These are phyloP conservation scores for Sebastes goodei DNA, from an alignment of 2,797 vertebrate genomes.

Conservation along the genomic window DNA sequence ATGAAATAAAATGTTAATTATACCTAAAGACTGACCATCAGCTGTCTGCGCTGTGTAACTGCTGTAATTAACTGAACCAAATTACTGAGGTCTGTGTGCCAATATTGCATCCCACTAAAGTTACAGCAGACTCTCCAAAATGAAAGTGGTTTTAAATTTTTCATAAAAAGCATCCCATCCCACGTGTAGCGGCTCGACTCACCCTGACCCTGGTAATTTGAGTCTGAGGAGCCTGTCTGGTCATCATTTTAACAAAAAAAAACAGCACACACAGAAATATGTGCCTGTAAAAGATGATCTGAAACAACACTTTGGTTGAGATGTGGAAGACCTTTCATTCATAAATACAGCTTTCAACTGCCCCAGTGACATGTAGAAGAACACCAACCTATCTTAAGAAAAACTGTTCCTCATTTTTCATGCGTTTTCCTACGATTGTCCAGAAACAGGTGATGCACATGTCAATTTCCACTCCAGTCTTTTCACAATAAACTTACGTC, in stretches of 20 bases:
- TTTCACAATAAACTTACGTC: too few relatives aligned
- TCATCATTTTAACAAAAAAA: slow-evolving; percentile 47
- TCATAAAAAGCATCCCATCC: slow-evolving; percentile 36
- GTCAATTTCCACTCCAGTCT: too few relatives aligned
- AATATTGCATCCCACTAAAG: slow-evolving; percentile 27
- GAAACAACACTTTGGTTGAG: slow-evolving; percentile 2
- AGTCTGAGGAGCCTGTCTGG: slow-evolving; percentile 35
- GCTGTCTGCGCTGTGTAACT: background rate
- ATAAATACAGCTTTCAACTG: background rate
- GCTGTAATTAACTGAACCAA: slow-evolving; percentile 24
- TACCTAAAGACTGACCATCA: slow-evolving; percentile 19
- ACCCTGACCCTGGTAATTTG: slow-evolving; percentile 59
- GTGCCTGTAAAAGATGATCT: slow-evolving; percentile 6
- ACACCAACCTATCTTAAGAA: too few relatives aligned
- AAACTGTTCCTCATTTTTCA: too few relatives aligned
- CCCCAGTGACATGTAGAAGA: background rate
- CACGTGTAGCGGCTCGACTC: slow-evolving; percentile 36
- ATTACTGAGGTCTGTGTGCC: slow-evolving; percentile 17
- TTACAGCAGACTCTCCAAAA: slow-evolving; percentile 44
- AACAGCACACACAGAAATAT: slow-evolving; percentile 22
- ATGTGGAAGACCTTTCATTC: background rate
- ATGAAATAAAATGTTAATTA: slow-evolving; percentile 15
- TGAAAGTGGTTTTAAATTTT: slow-evolving; percentile 44
- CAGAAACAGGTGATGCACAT: too few relatives aligned
- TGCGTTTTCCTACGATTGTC: too few relatives aligned